These are phyloP conservation scores for Siphamia tubifer DNA, from an alignment of 2,113 vertebrate species.

Conservation along the genomic window DNA sequence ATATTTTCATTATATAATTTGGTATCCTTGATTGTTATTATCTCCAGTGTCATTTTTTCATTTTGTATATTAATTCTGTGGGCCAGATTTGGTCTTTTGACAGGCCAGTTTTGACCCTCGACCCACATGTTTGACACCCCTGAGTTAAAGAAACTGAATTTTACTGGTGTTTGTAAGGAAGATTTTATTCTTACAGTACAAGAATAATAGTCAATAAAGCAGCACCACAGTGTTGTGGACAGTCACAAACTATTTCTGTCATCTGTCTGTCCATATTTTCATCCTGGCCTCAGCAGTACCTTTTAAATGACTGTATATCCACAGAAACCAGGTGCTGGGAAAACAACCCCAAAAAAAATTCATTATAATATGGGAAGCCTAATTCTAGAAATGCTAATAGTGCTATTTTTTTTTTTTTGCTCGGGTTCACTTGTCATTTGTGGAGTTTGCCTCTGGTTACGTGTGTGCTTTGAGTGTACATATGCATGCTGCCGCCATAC, in stretches of 20 bases:
- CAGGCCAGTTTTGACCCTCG: too few species aligned
- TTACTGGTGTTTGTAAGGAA: too few species aligned
- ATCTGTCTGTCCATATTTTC: neutral
- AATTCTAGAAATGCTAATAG: slow-evolving; percentile 37
- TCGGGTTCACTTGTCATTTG: neutral
- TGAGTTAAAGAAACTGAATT: too few species aligned
- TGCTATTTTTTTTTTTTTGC: slow-evolving; percentile 27
- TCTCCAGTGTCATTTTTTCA: too few species aligned
- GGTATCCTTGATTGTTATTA: too few species aligned
- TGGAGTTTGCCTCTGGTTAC: neutral
- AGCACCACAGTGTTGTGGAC: neutral
- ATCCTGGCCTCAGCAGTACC: neutral
- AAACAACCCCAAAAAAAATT: slow-evolving; percentile 19
- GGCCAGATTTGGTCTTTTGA: too few species aligned
- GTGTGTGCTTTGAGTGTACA: neutral
- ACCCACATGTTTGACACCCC: too few species aligned
- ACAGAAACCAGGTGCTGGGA: slow-evolving; percentile 13
- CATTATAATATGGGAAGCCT: slow-evolving; percentile 3
- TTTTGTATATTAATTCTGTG: too few species aligned
- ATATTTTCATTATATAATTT: too few species aligned
- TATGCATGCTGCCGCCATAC: neutral
- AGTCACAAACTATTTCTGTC: neutral
- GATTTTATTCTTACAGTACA: too few species aligned
- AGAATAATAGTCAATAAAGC: too few species aligned
- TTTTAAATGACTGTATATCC: neutral